These are phyloP conservation scores for Nymphalis c-album DNA, from an alignment of 2,888 invertebrate genomes.

Conservation along the genomic window DNA sequence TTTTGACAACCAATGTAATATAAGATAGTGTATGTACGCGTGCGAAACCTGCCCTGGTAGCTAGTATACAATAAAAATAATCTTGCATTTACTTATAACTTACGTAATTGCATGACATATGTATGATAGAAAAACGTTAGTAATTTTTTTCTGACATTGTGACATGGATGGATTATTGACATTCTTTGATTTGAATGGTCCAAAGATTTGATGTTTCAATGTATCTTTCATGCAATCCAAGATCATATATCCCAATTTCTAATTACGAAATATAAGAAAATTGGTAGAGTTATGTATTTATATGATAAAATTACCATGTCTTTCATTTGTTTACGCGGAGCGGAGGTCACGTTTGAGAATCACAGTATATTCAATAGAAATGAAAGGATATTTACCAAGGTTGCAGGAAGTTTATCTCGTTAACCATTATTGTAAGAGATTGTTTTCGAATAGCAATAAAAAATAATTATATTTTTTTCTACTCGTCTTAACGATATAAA, in stretches of 20 bases:
- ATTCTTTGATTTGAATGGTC: no score
- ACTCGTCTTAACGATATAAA: background rate
- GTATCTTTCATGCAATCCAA: no score
- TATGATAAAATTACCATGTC: background rate
- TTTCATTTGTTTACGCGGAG: background rate
- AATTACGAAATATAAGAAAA: background rate
- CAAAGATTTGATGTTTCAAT: no score
- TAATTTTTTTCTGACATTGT: no score
- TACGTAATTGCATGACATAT: background rate
- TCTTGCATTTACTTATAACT: background rate
- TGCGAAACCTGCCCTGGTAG: no score
- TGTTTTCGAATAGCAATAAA: slow-evolving; percentile 17
- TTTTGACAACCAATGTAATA: no score
- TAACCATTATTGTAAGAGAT: slow-evolving; percentile 14
- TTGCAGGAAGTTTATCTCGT: slow-evolving; percentile 33
- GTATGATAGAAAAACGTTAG: background rate
- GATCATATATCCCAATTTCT: no score
- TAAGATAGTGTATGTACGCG: no score
- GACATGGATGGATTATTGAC: no score
- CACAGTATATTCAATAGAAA: slow-evolving; percentile 31
- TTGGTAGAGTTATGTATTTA: background rate
- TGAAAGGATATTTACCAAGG: slow-evolving; percentile 40
- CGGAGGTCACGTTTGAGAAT: slow-evolving; percentile 30
- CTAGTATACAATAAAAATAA: background rate
- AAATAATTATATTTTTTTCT: background rate